These are phyloP conservation scores for Cladorhizidae sp. DNA, from an alignment of 37 sponge, comb jelly and placozoan species.

Conservation along the genomic window DNA sequence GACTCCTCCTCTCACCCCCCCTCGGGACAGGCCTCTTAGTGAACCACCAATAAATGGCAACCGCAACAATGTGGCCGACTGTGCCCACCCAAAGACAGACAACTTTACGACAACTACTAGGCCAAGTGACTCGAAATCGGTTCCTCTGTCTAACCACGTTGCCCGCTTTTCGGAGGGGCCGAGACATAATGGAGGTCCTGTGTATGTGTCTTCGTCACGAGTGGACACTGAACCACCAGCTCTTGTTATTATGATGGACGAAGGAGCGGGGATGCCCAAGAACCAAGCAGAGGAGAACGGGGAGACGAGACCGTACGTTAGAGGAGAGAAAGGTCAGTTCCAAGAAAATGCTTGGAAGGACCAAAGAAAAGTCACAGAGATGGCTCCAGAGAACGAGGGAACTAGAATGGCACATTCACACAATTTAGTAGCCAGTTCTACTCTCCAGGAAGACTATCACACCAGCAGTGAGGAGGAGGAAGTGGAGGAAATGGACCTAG, in stretches of 20 bases:
- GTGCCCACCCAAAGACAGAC: not conserved
- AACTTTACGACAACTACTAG: not conserved
- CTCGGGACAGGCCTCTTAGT: no score
- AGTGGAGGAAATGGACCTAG: slow-evolving; percentile 5
- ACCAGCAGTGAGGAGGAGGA: not conserved
- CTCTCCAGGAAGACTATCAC: not conserved
- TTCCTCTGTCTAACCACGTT: not conserved
- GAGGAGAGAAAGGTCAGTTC: no score
- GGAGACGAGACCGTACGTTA: no score
- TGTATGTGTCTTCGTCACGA: not conserved
- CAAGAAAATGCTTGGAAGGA: no score
- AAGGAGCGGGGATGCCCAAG: no score
- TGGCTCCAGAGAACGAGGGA: not conserved
- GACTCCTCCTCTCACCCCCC: slow-evolving; percentile 12
- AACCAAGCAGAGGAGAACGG: no score
- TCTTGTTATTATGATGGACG: not conserved
- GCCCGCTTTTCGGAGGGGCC: not conserved
- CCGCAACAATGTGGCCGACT: not conserved
- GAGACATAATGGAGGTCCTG: not conserved
- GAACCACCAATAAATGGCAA: not conserved
- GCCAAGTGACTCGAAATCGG: not conserved
- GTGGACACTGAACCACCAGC: not conserved
- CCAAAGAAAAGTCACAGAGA: not conserved
- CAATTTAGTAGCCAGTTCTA: not conserved
- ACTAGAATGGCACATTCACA: not conserved